Conservation (phyloP, 1,140 invertebrate species). For the Zaprionus vittiger region DNA sequence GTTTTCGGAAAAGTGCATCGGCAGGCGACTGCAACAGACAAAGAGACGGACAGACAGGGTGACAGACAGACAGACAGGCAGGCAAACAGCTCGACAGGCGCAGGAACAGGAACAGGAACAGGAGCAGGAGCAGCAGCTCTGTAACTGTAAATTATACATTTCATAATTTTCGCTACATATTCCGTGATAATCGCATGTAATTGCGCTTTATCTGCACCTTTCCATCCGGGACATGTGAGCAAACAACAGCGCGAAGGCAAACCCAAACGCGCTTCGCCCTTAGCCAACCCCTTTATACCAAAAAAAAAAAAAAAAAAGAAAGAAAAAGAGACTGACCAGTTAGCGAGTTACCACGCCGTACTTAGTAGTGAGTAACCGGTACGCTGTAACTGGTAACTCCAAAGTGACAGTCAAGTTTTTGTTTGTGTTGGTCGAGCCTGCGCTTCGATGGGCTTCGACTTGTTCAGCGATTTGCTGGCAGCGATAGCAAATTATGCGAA, state of each 20-base stretch:
- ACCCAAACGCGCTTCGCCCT: slow-evolving; percentile 47
- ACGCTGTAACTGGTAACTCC: neutral
- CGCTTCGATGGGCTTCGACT: slow-evolving; percentile 70
- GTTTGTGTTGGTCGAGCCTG: slow-evolving; percentile 42
- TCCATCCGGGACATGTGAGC: slow-evolving; percentile 82
- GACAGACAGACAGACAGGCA: slow-evolving; percentile 22
- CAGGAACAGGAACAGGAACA: slow-evolving; percentile 26
- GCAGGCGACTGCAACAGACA: slow-evolving; percentile 30
- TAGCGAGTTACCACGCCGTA: neutral
- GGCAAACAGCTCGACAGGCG: slow-evolving; percentile 1
- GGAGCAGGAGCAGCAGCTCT: slow-evolving; percentile 34
- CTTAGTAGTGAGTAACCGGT: slow-evolving; percentile 1
- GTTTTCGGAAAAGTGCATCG: slow-evolving; percentile 46
- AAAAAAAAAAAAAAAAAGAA: neutral
- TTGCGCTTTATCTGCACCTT: slow-evolving; percentile 84
- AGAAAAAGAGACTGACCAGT: slow-evolving; percentile 28
- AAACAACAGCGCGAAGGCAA: slow-evolving; percentile 48
- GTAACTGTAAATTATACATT: slow-evolving; percentile 84
- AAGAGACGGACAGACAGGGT: slow-evolving; percentile 1
- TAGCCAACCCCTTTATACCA: slow-evolving; percentile 39
- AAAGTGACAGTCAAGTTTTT: slow-evolving; percentile 23
- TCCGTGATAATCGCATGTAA: slow-evolving; percentile 84
- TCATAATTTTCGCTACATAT: slow-evolving; percentile 83
- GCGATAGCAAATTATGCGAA: slow-evolving; percentile 77
- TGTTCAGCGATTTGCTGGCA: slow-evolving; percentile 64